phyloP scores from a whole-genome alignment of 2,797 vertebrate species.

The Urocyon cinereoargenteus region DNA sequence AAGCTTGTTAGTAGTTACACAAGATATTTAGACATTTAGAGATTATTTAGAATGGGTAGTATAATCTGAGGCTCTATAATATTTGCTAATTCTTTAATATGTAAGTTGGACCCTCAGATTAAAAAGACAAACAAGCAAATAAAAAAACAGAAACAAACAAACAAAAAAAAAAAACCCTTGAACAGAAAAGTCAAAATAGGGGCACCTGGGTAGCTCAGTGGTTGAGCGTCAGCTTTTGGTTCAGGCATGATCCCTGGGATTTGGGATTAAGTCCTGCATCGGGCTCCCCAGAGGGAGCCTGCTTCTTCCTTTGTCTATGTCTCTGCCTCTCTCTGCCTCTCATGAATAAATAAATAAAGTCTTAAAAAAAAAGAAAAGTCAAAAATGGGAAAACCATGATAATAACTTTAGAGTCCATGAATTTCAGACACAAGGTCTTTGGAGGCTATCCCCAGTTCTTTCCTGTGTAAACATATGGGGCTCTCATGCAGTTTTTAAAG shows the following conservation, averaged over 20 bases:
- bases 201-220: too few relatives aligned
- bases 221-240: too few relatives aligned
- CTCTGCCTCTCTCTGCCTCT: too few relatives aligned
- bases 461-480: not conserved
- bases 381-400: not conserved
- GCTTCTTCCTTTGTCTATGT: too few relatives aligned
- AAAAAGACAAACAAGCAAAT: not conserved
- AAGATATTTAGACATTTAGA: not conserved
- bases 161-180: not conserved
- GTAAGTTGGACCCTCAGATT: not conserved
- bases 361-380: not conserved
- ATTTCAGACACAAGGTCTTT: not conserved
- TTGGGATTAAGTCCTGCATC: too few relatives aligned
- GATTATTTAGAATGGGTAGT: not conserved
- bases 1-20: not conserved
- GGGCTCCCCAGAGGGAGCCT: too few relatives aligned
- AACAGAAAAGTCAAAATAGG: not conserved
- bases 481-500: not conserved
- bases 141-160: not conserved
- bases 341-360: not conserved
- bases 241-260: too few relatives aligned
- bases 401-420: not conserved
- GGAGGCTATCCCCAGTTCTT: not conserved
- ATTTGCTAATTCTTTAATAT: not conserved
- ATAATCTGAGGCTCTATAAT: not conserved